A percentile compares a stretch with the other conserved stretches of the same genome.
Conservation (phyloP, 2,797 vertebrate species). For the Mormyrops attenuatus region DNA sequence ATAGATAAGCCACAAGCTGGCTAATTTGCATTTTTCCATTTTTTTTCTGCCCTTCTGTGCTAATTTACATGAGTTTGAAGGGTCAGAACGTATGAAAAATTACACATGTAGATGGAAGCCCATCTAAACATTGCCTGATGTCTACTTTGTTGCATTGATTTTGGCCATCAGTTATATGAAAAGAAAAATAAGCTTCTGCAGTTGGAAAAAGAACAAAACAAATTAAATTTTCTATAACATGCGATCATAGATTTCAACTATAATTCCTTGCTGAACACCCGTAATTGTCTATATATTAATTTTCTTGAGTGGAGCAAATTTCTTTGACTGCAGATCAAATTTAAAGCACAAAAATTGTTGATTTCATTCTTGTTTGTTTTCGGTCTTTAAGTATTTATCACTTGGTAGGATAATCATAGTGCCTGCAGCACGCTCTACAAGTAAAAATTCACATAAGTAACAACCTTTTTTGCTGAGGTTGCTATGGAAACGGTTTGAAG, state of each 20-base stretch:
- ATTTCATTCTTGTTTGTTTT: not conserved
- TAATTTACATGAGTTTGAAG: not conserved
- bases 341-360: not conserved
- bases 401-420: not conserved
- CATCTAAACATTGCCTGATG: not conserved
- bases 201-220: not conserved
- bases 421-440: conserved; percentile 11
- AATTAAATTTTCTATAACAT: not conserved
- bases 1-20: not conserved
- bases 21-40: not conserved
- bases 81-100: not conserved
- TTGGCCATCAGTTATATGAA: not conserved
- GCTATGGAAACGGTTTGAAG: conserved; percentile 47
- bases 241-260: not conserved
- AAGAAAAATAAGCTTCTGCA: not conserved
- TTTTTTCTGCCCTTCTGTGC: not conserved
- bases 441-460: conserved; percentile 43
- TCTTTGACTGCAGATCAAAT: not conserved
- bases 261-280: not conserved
- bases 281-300: not conserved
- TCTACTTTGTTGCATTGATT: not conserved
- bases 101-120: not conserved
- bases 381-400: conserved; percentile 12
- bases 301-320: not conserved
- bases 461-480: conserved; percentile 39